These are phyloP conservation scores for Steatocranus sp. DNA, from an alignment of 2,797 vertebrate genomes.

Conservation along the genomic window DNA sequence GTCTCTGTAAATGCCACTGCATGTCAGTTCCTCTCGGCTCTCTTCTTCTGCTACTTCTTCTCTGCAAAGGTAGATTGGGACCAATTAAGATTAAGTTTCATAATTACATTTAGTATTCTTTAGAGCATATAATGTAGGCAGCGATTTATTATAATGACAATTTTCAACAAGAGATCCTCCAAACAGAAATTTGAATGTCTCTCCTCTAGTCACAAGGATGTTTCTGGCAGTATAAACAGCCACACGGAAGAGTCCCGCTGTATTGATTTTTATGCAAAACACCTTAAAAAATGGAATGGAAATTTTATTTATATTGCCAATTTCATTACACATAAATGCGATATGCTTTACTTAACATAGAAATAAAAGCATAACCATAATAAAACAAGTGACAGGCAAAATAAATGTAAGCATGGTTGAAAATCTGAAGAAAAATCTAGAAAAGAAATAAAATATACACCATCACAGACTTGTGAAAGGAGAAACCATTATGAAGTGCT, in stretches of 20 bases:
- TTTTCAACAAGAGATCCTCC: not conserved
- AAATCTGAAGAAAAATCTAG: not conserved
- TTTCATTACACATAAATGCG: not conserved
- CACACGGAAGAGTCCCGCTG: not conserved
- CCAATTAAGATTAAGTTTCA: constrained; percentile 41
- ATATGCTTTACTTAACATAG: not conserved
- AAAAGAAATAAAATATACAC: not conserved
- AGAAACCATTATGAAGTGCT: not conserved
- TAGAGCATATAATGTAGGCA: not conserved
- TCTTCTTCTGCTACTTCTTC: not conserved
- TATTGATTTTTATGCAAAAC: not conserved
- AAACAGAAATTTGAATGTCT: not conserved
- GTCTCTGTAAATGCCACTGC: constrained; percentile 12
- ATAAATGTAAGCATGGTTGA: not conserved
- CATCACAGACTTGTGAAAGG: rapidly evolving
- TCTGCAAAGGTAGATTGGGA: constrained; percentile 19
- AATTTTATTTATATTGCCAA: rapidly evolving
- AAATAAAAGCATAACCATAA: not conserved
- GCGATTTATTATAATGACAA: constrained; percentile 1
- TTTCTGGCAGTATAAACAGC: not conserved
- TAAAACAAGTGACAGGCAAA: not conserved
- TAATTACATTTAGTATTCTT: constrained; percentile 40
- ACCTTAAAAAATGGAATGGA: not conserved
- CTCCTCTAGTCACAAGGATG: not conserved
- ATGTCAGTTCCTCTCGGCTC: not conserved